Evolutionary conservation across 2,797 vertebrate species (phyloP), one percentile per base, ranked within the genome.

Genomic region (Hyperoplus immaculatus): DNA sequence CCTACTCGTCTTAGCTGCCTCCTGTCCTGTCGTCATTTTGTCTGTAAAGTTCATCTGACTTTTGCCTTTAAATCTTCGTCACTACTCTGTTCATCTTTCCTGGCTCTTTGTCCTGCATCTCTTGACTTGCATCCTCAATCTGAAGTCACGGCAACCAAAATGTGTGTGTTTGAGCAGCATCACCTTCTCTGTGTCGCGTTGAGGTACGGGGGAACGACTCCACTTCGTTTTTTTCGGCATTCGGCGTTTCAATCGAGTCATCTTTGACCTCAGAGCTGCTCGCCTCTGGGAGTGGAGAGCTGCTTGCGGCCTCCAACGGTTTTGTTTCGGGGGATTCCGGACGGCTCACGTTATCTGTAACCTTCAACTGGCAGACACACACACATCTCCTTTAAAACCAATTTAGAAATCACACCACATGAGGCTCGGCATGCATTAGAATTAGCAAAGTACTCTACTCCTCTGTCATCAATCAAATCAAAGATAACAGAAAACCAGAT

Each of bases 341-440:
- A 49, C 36, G 29, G 9, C 71, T 15, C 8, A 8, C 45, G 16
- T 62, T 21, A 60, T 81, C 81, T 81, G 78, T 43, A 39, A 57
- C 54, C 57, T 72, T 78, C 59, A 74, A 81, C 86, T 82, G 75
- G 65, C 18, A 80, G 41, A 88, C 18, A 82, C 58, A 83, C 11
- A 59, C 29, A 29, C 29, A 55, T 39, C 66, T 41, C 53, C 74
- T 82, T 81, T 29, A 29, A 77, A 81, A 65, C 65, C n/a, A 66
- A 51, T 16, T 74, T 29, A 29, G 51, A 62, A 58, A 53, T 57
- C 21, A 78, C 75, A 58, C 13, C 42, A 64, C 11, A n/a, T 0
- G 0, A 78, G 41, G 10, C 0, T 8, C 62, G 39, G 15, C 53
- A 78, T 78, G 67, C 51, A 69, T 46, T 4, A 62, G 38, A 56